Conservation (phyloP, 1,140 invertebrate species). For the Drosophila kepulauana region DNA sequence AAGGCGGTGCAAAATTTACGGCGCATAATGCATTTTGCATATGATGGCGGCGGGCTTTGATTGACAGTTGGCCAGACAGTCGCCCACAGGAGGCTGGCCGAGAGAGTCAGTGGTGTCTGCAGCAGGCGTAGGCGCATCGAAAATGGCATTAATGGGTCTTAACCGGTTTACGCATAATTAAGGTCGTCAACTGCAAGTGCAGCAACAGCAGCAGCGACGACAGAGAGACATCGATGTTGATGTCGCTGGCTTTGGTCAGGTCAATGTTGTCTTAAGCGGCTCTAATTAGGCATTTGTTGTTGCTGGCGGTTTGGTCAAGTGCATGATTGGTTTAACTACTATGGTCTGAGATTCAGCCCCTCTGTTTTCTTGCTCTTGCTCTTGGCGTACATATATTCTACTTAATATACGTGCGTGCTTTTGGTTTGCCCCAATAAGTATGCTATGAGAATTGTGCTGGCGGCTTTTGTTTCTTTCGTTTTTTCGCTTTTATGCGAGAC, state of each 20-base stretch:
- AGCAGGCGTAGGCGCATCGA: constrained; percentile 37
- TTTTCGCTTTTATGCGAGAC: constrained; percentile 15
- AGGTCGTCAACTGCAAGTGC: constrained; percentile 48
- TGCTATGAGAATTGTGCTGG: constrained; percentile 23
- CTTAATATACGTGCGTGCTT: neutral
- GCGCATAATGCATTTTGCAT: constrained; percentile 56
- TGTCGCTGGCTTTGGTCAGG: constrained; percentile 16
- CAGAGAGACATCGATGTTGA: constrained; percentile 8
- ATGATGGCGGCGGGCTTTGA: constrained; percentile 38
- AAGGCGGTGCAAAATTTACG: constrained; percentile 50
- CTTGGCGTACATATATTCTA: neutral
- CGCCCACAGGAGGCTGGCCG: constrained; percentile 3
- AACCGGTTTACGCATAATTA: constrained; percentile 75
- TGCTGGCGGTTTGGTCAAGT: constrained; percentile 48
- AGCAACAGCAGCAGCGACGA: constrained; percentile 5
- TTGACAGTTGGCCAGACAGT: constrained; percentile 33
- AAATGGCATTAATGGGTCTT: constrained; percentile 75
- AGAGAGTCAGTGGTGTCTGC: constrained; percentile 12
- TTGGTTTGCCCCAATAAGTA: constrained; percentile 32
- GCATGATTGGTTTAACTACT: constrained; percentile 68
- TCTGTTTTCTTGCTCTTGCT: neutral
- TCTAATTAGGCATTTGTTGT: constrained; percentile 64
- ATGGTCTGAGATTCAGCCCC: neutral
- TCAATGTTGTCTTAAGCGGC: constrained; percentile 72
- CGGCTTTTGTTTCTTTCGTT: constrained; percentile 1